Percentiles rank a stretch among this genome's conserved stretches.
phyloP scores from a whole-genome alignment of 2,888 invertebrate genomes.

The Leptopilina drosophilae region DNA sequence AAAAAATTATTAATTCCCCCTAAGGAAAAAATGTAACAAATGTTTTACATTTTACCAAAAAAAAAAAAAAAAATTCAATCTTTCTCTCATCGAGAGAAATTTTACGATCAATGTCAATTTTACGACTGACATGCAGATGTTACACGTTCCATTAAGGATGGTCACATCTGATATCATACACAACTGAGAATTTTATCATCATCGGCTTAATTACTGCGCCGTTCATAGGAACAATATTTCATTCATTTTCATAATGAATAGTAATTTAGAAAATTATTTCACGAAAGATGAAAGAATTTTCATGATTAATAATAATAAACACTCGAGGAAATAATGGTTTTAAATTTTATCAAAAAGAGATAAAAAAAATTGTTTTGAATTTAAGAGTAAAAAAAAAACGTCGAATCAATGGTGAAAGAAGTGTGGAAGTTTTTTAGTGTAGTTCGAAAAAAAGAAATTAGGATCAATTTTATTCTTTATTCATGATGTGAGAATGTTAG shows the following conservation, averaged over 20 bases:
- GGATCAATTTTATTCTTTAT: background rate
- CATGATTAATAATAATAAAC: too few species aligned
- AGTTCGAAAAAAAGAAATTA: slow-evolving; percentile 5
- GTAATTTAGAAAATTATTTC: too few species aligned
- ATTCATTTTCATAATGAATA: slow-evolving; percentile 13
- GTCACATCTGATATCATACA: background rate
- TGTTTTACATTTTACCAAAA: background rate
- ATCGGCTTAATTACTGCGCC: slow-evolving; percentile 8
- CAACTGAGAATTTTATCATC: background rate
- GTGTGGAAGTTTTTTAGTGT: slow-evolving; percentile 27
- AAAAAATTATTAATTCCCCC: too few species aligned
- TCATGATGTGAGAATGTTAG: slow-evolving; percentile 18
- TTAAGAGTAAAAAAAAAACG: background rate
- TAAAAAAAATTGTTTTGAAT: background rate
- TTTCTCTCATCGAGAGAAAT: background rate
- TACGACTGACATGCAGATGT: slow-evolving; percentile 1
- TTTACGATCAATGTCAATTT: slow-evolving; percentile 6
- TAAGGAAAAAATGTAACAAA: background rate
- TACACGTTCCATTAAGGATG: background rate
- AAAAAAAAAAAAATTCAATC: background rate
- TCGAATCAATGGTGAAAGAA: slow-evolving; percentile 23
- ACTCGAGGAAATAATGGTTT: too few species aligned
- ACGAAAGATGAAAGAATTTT: too few species aligned
- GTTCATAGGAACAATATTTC: too few species aligned
- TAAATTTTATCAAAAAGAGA: too few species aligned